Evolutionary conservation across 2,797 vertebrate genomes (phyloP).

Genomic region (Propithecus perrieri): DNA sequence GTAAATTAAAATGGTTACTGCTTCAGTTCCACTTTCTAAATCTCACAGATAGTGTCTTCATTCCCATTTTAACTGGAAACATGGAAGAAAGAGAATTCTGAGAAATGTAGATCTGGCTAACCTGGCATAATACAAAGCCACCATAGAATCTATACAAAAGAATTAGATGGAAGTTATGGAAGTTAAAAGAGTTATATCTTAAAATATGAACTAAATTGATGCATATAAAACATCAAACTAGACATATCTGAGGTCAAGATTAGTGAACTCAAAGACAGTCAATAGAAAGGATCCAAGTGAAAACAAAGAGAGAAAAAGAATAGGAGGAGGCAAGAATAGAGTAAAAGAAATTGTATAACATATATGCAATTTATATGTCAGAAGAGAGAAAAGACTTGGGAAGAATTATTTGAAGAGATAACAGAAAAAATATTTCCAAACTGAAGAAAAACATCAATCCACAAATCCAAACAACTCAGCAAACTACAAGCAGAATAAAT

Average conservation of each 20-base stretch:
- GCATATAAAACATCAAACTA: not conserved
- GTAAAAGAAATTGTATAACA: not conserved
- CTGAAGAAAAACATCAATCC: not conserved
- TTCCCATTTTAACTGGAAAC: not conserved
- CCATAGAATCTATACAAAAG: not conserved
- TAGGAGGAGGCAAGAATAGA: not conserved
- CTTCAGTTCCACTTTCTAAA: not conserved
- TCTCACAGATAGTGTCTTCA: not conserved
- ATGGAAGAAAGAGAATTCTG: not conserved
- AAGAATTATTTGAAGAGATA: slow-evolving; percentile 28
- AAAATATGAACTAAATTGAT: not conserved
- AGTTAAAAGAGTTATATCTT: not conserved
- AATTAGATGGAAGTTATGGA: not conserved
- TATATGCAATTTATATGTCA: not conserved
- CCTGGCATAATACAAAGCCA: not conserved
- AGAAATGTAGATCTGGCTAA: not conserved
- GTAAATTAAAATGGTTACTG: not conserved
- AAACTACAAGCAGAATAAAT: not conserved
- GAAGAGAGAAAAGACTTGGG: not conserved
- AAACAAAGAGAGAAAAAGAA: not conserved
- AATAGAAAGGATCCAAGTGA: not conserved
- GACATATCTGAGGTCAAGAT: not conserved
- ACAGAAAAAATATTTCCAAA: not conserved
- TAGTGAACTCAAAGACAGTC: not conserved
- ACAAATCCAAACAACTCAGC: not conserved